These are phyloP conservation scores for Calliopsis andreniformis DNA, from an alignment of 1,140 invertebrate genomes.

Conservation along the genomic window DNA sequence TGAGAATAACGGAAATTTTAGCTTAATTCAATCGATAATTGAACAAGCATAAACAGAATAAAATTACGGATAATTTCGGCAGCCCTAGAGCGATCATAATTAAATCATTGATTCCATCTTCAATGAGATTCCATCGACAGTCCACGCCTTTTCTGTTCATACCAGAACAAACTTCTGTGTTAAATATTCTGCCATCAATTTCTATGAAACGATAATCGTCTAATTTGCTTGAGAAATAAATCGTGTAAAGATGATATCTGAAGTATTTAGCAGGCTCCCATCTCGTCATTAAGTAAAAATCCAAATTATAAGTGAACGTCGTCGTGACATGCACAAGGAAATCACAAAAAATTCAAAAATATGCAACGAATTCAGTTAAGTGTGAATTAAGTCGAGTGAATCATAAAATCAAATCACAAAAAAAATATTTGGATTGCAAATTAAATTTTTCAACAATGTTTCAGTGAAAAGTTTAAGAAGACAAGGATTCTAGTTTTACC, in stretches of 20 bases:
- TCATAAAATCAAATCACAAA: background rate
- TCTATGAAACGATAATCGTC: background rate
- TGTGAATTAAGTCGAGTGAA: background rate
- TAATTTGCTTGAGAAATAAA: no score
- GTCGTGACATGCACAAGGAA: background rate
- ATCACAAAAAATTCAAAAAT: background rate
- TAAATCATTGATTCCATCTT: slow-evolving; percentile 1
- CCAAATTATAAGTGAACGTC: no score
- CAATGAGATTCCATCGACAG: background rate
- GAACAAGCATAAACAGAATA: slow-evolving; percentile 11
- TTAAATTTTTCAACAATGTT: background rate
- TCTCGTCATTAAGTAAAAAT: no score
- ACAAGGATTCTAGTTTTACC: background rate
- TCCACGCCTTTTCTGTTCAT: no score
- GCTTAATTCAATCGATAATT: slow-evolving; percentile 5
- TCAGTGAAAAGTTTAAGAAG: background rate
- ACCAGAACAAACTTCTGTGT: no score
- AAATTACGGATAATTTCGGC: slow-evolving; percentile 33
- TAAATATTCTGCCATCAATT: background rate
- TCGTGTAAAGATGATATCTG: no score
- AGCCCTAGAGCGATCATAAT: slow-evolving; percentile 37
- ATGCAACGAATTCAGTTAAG: no score
- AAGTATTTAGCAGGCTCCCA: background rate
- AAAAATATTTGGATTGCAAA: no score
- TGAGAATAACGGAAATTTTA: background rate